These are phyloP conservation scores for Dasyurus viverrinus DNA, from an alignment of 2,113 vertebrate genomes.

Conservation along the genomic window DNA sequence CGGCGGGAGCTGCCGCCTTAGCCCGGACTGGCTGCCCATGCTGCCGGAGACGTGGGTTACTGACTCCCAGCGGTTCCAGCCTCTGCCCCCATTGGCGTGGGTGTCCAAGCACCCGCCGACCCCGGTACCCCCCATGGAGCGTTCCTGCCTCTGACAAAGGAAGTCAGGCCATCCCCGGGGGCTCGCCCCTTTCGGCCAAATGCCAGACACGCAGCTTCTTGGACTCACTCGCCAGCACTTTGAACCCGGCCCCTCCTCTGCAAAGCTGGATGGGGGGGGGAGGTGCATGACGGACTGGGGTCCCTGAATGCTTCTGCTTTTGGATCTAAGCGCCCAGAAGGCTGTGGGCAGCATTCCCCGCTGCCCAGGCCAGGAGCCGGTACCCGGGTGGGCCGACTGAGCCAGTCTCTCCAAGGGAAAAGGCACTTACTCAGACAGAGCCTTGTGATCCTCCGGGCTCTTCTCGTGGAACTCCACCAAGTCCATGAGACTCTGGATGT, in stretches of 20 bases:
- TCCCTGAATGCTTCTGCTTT: not conserved
- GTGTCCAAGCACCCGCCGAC: too few relatives aligned
- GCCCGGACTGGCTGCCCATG: not conserved
- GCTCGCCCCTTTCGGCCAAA: not conserved
- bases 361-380: not conserved
- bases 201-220: not conserved
- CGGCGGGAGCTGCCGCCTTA: not conserved
- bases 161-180: not conserved
- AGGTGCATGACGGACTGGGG: too few relatives aligned
- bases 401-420: not conserved
- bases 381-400: not conserved
- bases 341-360: too few relatives aligned
- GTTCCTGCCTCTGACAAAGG: too few relatives aligned
- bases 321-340: not conserved
- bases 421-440: constrained; percentile 90
- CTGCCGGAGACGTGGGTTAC: not conserved
- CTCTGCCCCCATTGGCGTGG: too few relatives aligned
- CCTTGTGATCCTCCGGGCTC: constrained; percentile 91
- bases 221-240: not conserved
- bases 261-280: not conserved
- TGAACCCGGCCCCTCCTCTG: not conserved
- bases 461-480: constrained; percentile 94
- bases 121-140: too few relatives aligned
- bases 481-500: constrained; percentile 93
- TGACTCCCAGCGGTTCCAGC: not conserved